A percentile compares a stretch with the other conserved stretches of the same genome.
These are phyloP conservation scores for Probaryconus sp. DNA, from an alignment of 1,140 invertebrate genomes.

Conservation along the genomic window DNA sequence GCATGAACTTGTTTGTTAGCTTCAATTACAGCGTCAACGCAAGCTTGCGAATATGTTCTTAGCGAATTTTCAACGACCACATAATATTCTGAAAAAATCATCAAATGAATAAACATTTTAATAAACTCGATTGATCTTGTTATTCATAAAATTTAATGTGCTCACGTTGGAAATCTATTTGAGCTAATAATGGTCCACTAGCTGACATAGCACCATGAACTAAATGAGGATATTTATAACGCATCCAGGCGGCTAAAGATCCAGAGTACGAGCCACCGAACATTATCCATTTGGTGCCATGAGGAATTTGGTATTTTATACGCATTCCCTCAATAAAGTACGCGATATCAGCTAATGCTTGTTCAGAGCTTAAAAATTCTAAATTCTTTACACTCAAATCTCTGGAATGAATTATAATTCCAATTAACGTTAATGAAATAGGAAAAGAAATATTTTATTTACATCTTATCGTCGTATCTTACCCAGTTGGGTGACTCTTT, in stretches of 20 bases:
- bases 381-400: slow-evolving; percentile 88
- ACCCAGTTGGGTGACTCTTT: slow-evolving; percentile 91
- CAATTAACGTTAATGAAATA: slow-evolving; percentile 1
- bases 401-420: slow-evolving; percentile 78
- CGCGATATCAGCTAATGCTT: slow-evolving; percentile 93
- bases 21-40: slow-evolving; percentile 81
- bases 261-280: slow-evolving; percentile 97
- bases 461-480: slow-evolving; percentile 68
- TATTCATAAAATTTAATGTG: slow-evolving; percentile 21
- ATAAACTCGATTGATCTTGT: slow-evolving; percentile 12
- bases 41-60: slow-evolving; percentile 80
- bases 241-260: slow-evolving; percentile 92
- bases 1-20: slow-evolving; percentile 83
- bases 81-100: slow-evolving; percentile 84
- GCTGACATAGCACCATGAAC: slow-evolving; percentile 91
- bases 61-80: slow-evolving; percentile 85
- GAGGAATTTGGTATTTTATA: slow-evolving; percentile 80
- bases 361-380: slow-evolving; percentile 87
- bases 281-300: slow-evolving; percentile 89
- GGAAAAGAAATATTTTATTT: background rate
- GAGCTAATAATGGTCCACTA: slow-evolving; percentile 90
- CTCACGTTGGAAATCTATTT: slow-evolving; percentile 88
- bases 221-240: slow-evolving; percentile 93
- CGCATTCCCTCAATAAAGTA: slow-evolving; percentile 87
- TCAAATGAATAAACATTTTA: slow-evolving; percentile 1